Evolutionary conservation across 2,888 invertebrate species (phyloP).

Genomic region (Cephus nigrinus): DNA sequence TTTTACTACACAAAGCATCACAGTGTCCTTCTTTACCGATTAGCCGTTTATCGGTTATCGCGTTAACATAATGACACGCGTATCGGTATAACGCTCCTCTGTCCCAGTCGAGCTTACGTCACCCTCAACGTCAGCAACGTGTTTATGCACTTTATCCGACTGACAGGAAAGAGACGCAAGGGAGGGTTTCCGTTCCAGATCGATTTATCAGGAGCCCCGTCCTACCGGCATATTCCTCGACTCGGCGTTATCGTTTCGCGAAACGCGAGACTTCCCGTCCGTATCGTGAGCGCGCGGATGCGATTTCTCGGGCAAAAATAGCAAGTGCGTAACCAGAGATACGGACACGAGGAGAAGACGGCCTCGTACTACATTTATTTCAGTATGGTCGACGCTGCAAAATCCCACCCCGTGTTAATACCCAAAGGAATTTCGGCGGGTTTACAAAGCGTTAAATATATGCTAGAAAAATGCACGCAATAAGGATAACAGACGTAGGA

Average conservation of each 20-base stretch:
- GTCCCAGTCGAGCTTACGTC: background rate
- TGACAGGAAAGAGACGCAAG: background rate
- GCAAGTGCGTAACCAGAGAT: background rate
- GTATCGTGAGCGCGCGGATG: background rate
- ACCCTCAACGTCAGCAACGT: background rate
- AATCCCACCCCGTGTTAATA: background rate
- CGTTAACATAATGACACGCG: background rate
- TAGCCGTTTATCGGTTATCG: background rate
- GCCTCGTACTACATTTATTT: background rate
- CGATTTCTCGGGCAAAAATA: background rate
- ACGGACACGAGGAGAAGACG: background rate
- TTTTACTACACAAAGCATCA: background rate
- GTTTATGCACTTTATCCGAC: background rate
- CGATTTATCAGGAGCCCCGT: background rate
- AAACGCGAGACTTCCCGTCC: background rate
- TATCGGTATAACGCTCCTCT: background rate
- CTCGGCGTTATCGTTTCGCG: background rate
- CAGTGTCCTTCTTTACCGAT: background rate
- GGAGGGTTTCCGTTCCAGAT: background rate
- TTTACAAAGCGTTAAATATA: slow-evolving; percentile 4
- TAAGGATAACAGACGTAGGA: background rate
- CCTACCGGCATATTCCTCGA: background rate
- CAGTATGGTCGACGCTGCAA: background rate
- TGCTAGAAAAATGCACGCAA: background rate
- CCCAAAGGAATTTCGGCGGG: background rate